Base-by-base conservation (phyloP, 2,797 vertebrate genomes). In the Oryzias sinensis region DNA sequence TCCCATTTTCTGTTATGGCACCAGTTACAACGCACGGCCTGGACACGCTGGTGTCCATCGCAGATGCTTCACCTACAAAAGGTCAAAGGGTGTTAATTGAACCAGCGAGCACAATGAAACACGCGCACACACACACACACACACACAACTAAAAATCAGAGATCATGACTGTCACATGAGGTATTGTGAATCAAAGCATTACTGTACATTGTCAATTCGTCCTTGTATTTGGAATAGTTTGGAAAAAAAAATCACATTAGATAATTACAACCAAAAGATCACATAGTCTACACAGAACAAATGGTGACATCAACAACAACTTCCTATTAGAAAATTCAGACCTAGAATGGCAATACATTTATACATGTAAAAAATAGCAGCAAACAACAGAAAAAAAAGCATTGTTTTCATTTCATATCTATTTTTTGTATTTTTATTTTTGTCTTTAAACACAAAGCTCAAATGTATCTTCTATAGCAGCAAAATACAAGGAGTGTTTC, bases 311-410 rank as follows among this genome's bases (percentile, higher is more conserved):
- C 93, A 92, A 94, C n/a, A n/a, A n/a, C 91, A 93, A 93, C 94
- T 95, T 95, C 94, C 95, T 97, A 95, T 92, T 92, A 96, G 95
- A 96, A 96, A 95, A 95, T 95, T 94, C 90, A 93, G 88, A 88
- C 89, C 91, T 92, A 94, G 91, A 93, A 94, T 93, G 94, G 94
- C 95, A 95, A 92, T 93, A 94, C 92, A 93, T 89, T 90, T 93
- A 94, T 84, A 88, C 92, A 63, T 84, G 79, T 75, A 73, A 76
- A 76, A 61, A 22, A 53, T 98, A 99, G 96, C 96, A 99, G 95
- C 96, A 98, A 96, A 97, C 93, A 93, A 93, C 89, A 93, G 88
- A 87, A 91, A 84, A 92, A 88, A 60, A 93, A 95, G 92, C 89
- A 94, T 94, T 87, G 85, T 87, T 91, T 90, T 91, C 86, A 90